Evolutionary conservation across 2,113 vertebrate genomes (phyloP).

Genomic region (Rhinopomastus cyanomelas): DNA sequence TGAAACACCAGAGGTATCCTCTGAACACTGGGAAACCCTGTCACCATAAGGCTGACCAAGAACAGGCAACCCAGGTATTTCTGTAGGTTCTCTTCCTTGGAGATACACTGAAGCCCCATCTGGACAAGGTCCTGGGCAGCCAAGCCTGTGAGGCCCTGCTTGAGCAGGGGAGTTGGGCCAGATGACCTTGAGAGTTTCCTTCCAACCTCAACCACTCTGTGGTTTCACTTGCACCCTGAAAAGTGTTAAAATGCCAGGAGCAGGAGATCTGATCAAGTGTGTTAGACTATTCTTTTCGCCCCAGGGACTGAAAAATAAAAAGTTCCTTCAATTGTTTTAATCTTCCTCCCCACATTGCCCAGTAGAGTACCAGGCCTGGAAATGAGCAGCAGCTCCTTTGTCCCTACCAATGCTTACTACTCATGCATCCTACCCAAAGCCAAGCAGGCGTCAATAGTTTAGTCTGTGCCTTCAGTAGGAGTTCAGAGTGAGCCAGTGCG

Average conservation of each 20-base stretch:
- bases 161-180: neutral
- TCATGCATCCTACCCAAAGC: neutral
- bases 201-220: neutral
- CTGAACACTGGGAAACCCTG: neutral
- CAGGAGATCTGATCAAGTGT: neutral
- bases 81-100: neutral
- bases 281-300: neutral
- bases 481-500: neutral
- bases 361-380: neutral
- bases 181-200: neutral
- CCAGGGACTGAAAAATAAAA: neutral
- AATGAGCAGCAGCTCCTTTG: neutral
- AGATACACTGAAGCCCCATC: neutral
- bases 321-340: conserved; percentile 25
- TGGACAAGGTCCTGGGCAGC: fast-evolving
- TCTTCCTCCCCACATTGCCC: neutral
- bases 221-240: neutral
- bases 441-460: neutral
- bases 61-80: neutral
- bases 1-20: neutral
- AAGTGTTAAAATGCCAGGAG: neutral
- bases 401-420: neutral
- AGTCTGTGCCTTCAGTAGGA: neutral
- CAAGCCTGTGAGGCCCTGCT: neutral
- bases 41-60: neutral